phyloP scores from a whole-genome alignment of 2,797 vertebrate species.

The Loriculus beryllinus region DNA sequence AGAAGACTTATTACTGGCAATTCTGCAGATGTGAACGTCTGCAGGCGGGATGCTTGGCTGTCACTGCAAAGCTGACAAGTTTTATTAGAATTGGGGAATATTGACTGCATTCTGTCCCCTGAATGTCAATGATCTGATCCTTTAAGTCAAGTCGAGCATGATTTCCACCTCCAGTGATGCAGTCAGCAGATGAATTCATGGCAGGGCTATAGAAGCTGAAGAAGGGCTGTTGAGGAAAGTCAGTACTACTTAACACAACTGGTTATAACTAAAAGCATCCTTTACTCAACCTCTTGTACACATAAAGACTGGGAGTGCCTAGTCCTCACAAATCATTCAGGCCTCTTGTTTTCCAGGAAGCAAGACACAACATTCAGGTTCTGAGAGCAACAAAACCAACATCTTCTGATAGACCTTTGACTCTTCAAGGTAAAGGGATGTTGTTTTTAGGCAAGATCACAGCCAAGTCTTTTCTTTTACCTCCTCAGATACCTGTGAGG shows the following conservation, averaged over 20 bases:
- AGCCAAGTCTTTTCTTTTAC: neutral
- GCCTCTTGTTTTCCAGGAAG: neutral
- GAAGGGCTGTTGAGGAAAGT: neutral
- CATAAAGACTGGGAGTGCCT: neutral
- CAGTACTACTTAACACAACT: neutral
- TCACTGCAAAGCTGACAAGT: neutral
- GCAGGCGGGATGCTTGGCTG: neutral
- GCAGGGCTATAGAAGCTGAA: neutral
- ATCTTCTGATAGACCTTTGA: neutral
- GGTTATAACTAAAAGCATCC: neutral
- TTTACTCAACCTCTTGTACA: neutral
- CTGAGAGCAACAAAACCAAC: neutral
- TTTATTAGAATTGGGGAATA: slow-evolving; percentile 1
- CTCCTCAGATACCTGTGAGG: neutral
- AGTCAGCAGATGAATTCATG: neutral
- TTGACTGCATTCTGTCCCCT: neutral
- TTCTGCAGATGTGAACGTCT: neutral
- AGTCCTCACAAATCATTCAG: neutral
- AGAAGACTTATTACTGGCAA: neutral
- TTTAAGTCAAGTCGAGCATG: neutral
- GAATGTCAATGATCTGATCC: slow-evolving; percentile 7
- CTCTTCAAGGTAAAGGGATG: neutral
- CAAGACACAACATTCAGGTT: neutral
- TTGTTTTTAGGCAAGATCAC: neutral
- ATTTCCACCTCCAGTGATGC: neutral